phyloP scores from a whole-genome alignment of 53 echinoderm and acorn worm genomes.

The Hippasteria phrygiana region DNA sequence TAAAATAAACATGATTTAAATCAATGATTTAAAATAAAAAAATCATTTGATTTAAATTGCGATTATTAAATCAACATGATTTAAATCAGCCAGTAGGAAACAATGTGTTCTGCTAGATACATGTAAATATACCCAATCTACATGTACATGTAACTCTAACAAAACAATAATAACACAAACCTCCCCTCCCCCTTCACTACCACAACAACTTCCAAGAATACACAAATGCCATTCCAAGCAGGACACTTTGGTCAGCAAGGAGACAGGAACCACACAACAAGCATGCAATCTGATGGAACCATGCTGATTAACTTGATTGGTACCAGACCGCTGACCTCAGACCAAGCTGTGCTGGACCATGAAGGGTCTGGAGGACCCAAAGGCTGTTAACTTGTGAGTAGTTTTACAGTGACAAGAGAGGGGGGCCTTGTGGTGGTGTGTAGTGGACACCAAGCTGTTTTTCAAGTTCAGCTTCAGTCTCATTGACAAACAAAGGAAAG shows the following conservation, averaged over 20 bases:
- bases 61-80: no score
- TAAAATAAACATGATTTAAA: no score
- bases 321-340: conserved; percentile 56
- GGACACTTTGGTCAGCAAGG: neutral
- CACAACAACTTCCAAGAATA: conserved; percentile 31
- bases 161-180: neutral
- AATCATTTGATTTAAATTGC: no score
- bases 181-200: neutral
- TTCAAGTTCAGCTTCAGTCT: conserved; percentile 29
- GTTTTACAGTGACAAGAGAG: conserved; percentile 6
- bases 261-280: neutral
- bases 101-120: no score
- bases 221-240: neutral
- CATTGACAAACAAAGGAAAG: neutral
- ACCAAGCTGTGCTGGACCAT: conserved; percentile 1
- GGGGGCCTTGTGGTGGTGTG: neutral
- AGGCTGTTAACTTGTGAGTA: neutral
- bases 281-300: conserved; percentile 13
- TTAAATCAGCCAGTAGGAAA: no score
- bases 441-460: conserved; percentile 21
- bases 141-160: no score
- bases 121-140: no score
- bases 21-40: no score
- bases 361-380: neutral
- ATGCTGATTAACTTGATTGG: conserved; percentile 37